Base-by-base conservation (phyloP, 2,888 invertebrate species). In the Pantelozetes paolii region DNA sequence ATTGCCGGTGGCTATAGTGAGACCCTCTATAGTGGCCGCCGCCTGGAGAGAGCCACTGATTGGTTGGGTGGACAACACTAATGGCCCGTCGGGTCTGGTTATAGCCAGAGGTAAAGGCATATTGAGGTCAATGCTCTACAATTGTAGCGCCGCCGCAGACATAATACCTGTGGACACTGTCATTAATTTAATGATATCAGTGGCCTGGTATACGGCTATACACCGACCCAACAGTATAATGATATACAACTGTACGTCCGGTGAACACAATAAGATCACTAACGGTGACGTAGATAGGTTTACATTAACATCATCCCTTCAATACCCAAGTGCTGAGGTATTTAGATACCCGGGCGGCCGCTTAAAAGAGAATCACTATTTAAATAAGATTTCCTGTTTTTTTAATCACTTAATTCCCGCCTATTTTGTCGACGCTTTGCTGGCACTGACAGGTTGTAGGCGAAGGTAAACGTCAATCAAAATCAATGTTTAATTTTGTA, bases 211-310 rank as follows among this genome's bases (percentile, higher is more conserved):
- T n/a, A 74, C 73, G 20, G 75, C 75, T 18, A 76, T 67, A 9
- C 36, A 57, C 11, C 26, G 80, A 81, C 75, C 77, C 57, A 71
- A 77, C 15, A 36, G 71, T 76, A 86, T 89, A 0, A 83, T 89
- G 42, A 90, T 98, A 0, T 95, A 94, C 84, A 96, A 98, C 82
- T 93, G 94, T 80, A 94, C 94, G 0, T 92, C 94, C 0, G 93
- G 97, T 0, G 86, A 88, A 28, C 86, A 90, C 71, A 94, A 94
- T 81, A 92, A 93, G 0, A 85, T 97, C 36, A 87, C 87, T 0
- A 96, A 96, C 96, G 87, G 0, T 97, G 96, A 96, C 87, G 89
- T 0, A 79, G 90, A 90, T 13, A 82, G 84, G 62, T 84, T 89
- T 30, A 89, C 89, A 57, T 84, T 89, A 75, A 89, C 90, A 79